Conservation (phyloP, 1,140 invertebrate species). For the Temnothorax longispinosus region DNA sequence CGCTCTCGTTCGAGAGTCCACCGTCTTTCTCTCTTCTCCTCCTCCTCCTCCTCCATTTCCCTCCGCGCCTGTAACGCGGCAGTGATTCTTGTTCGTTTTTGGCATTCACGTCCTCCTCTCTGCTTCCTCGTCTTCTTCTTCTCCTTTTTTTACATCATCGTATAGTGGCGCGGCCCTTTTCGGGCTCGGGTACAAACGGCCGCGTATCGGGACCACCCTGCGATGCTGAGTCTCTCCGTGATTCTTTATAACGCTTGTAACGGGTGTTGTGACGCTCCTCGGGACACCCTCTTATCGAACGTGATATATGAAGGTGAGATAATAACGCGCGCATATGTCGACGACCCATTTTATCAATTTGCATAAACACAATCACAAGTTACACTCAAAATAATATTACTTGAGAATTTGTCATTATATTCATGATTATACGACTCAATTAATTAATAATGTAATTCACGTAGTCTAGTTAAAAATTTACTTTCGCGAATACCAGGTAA, state of each 20-base stretch:
- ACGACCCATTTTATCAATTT: conserved; percentile 18
- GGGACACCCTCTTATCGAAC: conserved; percentile 12
- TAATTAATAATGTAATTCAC: background rate
- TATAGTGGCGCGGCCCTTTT: conserved; percentile 34
- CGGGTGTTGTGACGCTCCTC: conserved; percentile 58
- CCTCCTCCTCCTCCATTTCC: background rate
- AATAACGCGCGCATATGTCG: conserved; percentile 10
- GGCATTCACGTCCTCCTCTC: conserved; percentile 35
- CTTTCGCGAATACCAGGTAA: background rate
- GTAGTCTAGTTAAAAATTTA: background rate
- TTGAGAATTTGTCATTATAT: background rate
- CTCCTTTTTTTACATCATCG: conserved; percentile 36
- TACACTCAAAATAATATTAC: background rate
- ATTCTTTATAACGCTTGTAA: conserved; percentile 63
- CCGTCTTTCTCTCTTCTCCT: background rate
- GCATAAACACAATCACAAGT: background rate
- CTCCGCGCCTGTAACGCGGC: background rate
- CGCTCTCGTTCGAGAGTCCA: conserved; percentile 25
- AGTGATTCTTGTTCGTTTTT: background rate
- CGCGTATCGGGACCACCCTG: conserved; percentile 59
- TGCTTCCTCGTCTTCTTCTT: conserved; percentile 8
- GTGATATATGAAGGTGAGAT: conserved; percentile 50
- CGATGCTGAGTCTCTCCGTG: conserved; percentile 16
- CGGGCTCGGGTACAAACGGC: conserved; percentile 12
- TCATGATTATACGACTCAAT: background rate